Evolutionary conservation across 2,888 invertebrate genomes (phyloP), one percentile per base, ranked within the genome.

Genomic region (Campoletis raptor): DNA sequence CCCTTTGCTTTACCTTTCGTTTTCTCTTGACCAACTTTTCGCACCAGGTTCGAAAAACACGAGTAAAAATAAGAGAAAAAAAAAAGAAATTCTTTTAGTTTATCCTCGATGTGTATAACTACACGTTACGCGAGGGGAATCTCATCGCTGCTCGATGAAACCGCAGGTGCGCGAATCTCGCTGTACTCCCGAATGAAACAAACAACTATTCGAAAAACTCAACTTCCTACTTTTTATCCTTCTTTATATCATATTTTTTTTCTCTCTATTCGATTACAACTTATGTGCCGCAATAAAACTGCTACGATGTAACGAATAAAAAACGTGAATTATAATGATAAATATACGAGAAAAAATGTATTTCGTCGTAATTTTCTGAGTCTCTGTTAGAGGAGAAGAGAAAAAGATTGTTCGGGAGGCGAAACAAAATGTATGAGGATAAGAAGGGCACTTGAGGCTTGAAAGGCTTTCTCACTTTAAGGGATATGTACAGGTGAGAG

Each of bases 391-490:
- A 10, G 52, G 24, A 7, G 64, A 37, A 54, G 54, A 54, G 40
- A 69, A 54, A 61, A 66, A 48, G 24, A 42, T 15, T 18, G 15
- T 48, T 70, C n/a, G 12, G 15, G 6, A 21, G 36, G n/a, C 3
- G 2, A 30, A 70, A 36, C 36, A 45, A 36, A 36, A 15, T 24
- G 37, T 24, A 30, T 21, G 66, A 73, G 66, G 36, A 73, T 69
- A 45, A 76, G 57, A 66, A 82, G 81, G 74, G 67, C 45, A 48
- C 81, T 76, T 69, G 74, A 76, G 74, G 48, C 54, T 73, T 76
- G 69, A 76, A 76, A 82, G 54, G 57, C 74, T 76, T 76, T 61
- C 36, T 57, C 24, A 69, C 69, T 40, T n/a, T 24, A 36, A 57
- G 45, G 57, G 54, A 54, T 36, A 67, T 48, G n/a, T 37, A 72